Conservation (phyloP, 2,113 vertebrate genomes). For the Polypterus bichir region DNA sequence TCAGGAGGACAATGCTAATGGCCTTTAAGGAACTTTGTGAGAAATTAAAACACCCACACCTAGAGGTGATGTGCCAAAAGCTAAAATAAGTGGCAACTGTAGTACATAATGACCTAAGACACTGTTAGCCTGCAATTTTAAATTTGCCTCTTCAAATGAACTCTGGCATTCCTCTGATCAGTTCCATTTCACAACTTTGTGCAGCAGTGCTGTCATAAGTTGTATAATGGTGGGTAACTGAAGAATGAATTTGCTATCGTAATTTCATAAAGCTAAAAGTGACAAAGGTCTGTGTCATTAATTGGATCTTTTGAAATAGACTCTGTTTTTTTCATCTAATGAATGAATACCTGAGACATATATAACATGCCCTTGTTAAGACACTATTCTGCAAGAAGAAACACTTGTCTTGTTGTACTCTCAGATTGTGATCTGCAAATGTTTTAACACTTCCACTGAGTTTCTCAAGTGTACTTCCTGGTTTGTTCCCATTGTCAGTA, state of each 20-base stretch:
- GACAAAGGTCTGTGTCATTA: slow-evolving; percentile 7
- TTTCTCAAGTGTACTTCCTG: neutral
- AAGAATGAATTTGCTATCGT: slow-evolving; percentile 11
- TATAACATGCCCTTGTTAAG: neutral
- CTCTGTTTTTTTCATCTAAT: neutral
- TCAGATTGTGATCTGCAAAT: neutral
- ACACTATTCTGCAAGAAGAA: rapidly evolving
- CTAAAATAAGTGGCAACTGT: too few species aligned
- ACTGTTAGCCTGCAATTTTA: too few species aligned
- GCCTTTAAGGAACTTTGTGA: too few species aligned
- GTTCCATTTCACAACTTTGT: slow-evolving; percentile 1
- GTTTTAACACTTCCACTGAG: neutral
- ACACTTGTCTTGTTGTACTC: neutral
- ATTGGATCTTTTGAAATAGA: neutral
- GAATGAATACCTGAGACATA: neutral
- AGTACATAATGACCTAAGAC: too few species aligned
- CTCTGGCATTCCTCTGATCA: slow-evolving; percentile 5
- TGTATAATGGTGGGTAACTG: slow-evolving; percentile 9
- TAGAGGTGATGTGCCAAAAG: too few species aligned
- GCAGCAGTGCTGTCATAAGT: slow-evolving; percentile 6
- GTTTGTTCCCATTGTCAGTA: slow-evolving; percentile 8
- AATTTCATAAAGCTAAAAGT: neutral
- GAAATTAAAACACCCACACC: too few species aligned
- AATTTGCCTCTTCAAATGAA: neutral
- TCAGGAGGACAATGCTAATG: too few species aligned